Percentiles rank a stretch among this genome's conserved stretches.
These are phyloP conservation scores for Cyanoderma ruficeps DNA, from an alignment of 2,113 vertebrate species.

Conservation along the genomic window DNA sequence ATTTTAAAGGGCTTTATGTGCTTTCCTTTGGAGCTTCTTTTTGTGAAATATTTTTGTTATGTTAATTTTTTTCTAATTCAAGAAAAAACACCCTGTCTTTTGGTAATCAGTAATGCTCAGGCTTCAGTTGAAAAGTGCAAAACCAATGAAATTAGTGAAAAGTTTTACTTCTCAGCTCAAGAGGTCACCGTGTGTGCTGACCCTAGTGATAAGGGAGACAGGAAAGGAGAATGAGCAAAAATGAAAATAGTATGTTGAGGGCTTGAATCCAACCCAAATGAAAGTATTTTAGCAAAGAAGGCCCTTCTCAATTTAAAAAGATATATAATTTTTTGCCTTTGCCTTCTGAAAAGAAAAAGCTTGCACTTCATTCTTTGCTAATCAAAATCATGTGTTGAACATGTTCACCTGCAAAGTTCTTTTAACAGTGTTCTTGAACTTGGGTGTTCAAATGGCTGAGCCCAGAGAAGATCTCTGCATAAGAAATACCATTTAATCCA, in stretches of 20 bases:
- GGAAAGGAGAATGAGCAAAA: neutral
- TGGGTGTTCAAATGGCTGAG: neutral
- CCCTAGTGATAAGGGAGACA: neutral
- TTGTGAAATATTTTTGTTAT: neutral
- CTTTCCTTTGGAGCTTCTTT: neutral
- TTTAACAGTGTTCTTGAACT: neutral
- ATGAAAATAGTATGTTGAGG: neutral
- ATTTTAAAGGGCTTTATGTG: neutral
- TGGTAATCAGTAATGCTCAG: neutral
- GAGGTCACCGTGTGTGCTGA: neutral
- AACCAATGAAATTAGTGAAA: neutral
- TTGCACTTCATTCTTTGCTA: neutral
- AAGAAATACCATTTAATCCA: neutral
- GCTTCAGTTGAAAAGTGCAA: neutral
- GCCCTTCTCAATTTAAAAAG: neutral
- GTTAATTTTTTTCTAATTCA: neutral
- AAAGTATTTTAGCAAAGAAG: neutral
- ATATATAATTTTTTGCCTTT: neutral
- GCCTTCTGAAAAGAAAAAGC: neutral
- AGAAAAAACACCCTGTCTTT: neutral
- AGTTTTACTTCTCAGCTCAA: neutral
- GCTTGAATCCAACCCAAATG: neutral
- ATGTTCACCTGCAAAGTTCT: neutral
- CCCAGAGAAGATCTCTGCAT: neutral
- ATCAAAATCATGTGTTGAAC: neutral